Percentiles rank a stretch among this genome's conserved stretches.
Evolutionary conservation across 2,113 vertebrate genomes (phyloP).

Genomic region (Xiphophorus couchianus): DNA sequence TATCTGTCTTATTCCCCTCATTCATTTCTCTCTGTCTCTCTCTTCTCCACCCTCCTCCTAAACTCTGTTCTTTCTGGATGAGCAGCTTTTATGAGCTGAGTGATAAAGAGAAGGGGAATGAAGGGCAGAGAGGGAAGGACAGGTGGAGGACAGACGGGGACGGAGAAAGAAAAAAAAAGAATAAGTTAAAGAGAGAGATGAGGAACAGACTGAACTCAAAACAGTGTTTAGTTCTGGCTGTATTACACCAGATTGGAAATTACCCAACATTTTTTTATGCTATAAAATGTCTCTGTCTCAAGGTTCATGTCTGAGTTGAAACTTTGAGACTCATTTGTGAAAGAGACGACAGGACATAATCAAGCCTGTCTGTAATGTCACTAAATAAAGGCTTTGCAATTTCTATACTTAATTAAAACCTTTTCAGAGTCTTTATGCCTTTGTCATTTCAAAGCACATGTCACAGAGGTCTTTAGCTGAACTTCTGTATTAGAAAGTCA

Average conservation of each 20-base stretch:
- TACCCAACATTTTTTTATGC: slow-evolving; percentile 40
- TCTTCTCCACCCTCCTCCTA: slow-evolving; percentile 58
- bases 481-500: background rate
- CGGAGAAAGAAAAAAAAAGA: background rate
- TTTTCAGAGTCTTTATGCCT: background rate
- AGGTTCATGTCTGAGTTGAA: slow-evolving; percentile 34
- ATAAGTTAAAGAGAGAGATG: slow-evolving; percentile 12
- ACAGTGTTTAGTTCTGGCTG: slow-evolving; percentile 48
- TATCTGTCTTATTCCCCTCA: slow-evolving; percentile 34
- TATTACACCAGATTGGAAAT: slow-evolving; percentile 53
- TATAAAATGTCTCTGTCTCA: slow-evolving; percentile 31
- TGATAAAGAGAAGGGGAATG: slow-evolving; percentile 76
- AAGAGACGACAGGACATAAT: background rate
- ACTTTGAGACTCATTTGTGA: slow-evolving; percentile 19
- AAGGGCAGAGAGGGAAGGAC: slow-evolving; percentile 76
- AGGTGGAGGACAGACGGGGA: slow-evolving; percentile 70
- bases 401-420: background rate
- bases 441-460: background rate
- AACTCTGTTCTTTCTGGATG: slow-evolving; percentile 76
- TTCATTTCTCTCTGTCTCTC: slow-evolving; percentile 40
- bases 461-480: background rate
- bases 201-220: slow-evolving; percentile 32
- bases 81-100: slow-evolving; percentile 74
- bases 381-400: background rate
- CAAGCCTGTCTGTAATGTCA: background rate